Evolutionary conservation across 2,888 invertebrate genomes (phyloP).

Genomic region (Drosophila borborema): DNA sequence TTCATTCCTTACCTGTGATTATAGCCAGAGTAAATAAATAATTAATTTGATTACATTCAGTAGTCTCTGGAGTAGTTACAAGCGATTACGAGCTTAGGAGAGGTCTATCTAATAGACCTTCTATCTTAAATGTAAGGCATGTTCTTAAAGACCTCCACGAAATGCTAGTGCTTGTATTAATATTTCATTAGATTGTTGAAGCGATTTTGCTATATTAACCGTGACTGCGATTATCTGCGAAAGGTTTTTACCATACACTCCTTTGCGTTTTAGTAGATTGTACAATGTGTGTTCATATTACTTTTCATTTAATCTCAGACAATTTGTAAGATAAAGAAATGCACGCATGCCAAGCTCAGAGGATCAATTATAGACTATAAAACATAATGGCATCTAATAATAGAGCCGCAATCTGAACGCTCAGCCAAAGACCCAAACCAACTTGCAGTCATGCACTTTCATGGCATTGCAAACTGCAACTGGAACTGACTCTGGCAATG

Average conservation of each 20-base stretch:
- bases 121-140: not conserved
- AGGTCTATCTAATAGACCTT: not conserved
- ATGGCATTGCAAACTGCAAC: constrained; percentile 12
- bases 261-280: constrained; percentile 49
- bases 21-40: not conserved
- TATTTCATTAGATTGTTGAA: not conserved
- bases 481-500: not conserved
- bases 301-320: constrained; percentile 77
- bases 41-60: not conserved
- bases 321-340: constrained; percentile 80
- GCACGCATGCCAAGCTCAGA: constrained; percentile 72
- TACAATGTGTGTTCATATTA: constrained; percentile 61
- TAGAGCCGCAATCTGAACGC: constrained; percentile 79
- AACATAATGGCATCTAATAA: constrained; percentile 85
- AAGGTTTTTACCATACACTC: constrained; percentile 23
- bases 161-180: not conserved
- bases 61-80: not conserved
- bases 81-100: not conserved
- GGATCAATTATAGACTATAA: constrained; percentile 84
- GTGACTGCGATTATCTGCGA: not conserved
- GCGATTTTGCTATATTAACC: constrained; percentile 7
- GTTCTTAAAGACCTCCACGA: not conserved
- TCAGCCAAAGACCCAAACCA: constrained; percentile 45
- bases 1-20: not conserved
- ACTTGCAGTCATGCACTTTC: constrained; percentile 18